Evolutionary conservation across 2,113 vertebrate species (phyloP).

Genomic region (Charina bottae): DNA sequence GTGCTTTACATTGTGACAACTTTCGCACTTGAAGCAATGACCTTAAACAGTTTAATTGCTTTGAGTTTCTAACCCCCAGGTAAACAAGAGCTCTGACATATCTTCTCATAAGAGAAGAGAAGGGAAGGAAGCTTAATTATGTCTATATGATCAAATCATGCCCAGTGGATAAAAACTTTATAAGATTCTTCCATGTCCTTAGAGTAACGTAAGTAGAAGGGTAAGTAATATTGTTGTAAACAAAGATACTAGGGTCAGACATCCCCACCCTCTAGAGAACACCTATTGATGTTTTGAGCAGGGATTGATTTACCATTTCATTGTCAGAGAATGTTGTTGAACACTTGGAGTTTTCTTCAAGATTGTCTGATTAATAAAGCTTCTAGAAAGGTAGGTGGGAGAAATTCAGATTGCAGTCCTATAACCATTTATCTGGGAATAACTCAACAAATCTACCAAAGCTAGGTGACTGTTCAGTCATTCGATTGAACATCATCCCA

Average conservation of each 20-base stretch:
- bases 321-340: not conserved
- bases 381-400: not conserved
- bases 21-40: not conserved
- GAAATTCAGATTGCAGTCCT: not conserved
- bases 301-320: not conserved
- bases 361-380: not conserved
- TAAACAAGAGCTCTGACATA: constrained; percentile 15
- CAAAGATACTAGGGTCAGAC: not conserved
- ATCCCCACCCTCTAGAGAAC: not conserved
- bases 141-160: not conserved
- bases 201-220: not conserved
- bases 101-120: not conserved
- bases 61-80: not conserved
- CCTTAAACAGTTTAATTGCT: constrained; percentile 19
- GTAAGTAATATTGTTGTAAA: not conserved
- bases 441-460: not conserved
- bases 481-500: not conserved
- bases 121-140: not conserved
- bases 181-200: not conserved
- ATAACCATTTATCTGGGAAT: not conserved
- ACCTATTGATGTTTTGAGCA: not conserved
- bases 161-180: not conserved
- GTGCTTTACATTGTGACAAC: not conserved
- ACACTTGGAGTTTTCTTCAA: not conserved
- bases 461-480: not conserved